phyloP scores from a whole-genome alignment of 2,888 invertebrate genomes.

The Cotesia congregata region DNA sequence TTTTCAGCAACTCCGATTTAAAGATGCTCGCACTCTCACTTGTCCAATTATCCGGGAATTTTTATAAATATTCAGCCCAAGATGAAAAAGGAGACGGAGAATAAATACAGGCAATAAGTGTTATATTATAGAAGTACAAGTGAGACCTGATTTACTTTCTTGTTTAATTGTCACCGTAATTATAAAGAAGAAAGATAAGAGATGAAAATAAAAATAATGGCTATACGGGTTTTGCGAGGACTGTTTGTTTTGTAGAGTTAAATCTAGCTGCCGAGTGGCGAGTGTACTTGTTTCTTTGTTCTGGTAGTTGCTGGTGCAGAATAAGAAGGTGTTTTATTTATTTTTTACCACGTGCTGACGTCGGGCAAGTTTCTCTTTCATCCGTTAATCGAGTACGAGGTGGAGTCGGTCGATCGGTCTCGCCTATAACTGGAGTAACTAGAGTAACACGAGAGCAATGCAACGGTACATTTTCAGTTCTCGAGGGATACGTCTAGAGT shows the following conservation, averaged over 20 bases:
- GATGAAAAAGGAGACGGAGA: too few relatives aligned
- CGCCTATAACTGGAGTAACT: slow-evolving; percentile 65
- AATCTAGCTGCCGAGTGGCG: not conserved
- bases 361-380: slow-evolving; percentile 67
- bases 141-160: too few relatives aligned
- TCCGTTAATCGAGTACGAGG: slow-evolving; percentile 44
- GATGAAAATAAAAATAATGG: not conserved
- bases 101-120: too few relatives aligned
- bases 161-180: too few relatives aligned
- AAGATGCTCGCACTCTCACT: not conserved
- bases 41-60: not conserved
- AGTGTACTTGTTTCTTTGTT: not conserved
- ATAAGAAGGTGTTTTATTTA: slow-evolving; percentile 24
- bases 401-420: slow-evolving; percentile 49
- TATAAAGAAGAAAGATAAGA: too few relatives aligned
- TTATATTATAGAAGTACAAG: too few relatives aligned
- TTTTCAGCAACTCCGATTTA: not conserved
- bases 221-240: too few relatives aligned
- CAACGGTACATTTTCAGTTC: slow-evolving; percentile 58
- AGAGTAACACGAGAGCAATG: slow-evolving; percentile 56
- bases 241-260: not conserved
- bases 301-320: not conserved
- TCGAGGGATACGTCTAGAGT: slow-evolving; percentile 29
- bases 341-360: slow-evolving; percentile 47
- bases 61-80: too few relatives aligned